Percentiles rank a stretch among this genome's conserved stretches.
Evolutionary conservation across 2,113 vertebrate species (phyloP).

Genomic region (Deroptyus accipitrinus): DNA sequence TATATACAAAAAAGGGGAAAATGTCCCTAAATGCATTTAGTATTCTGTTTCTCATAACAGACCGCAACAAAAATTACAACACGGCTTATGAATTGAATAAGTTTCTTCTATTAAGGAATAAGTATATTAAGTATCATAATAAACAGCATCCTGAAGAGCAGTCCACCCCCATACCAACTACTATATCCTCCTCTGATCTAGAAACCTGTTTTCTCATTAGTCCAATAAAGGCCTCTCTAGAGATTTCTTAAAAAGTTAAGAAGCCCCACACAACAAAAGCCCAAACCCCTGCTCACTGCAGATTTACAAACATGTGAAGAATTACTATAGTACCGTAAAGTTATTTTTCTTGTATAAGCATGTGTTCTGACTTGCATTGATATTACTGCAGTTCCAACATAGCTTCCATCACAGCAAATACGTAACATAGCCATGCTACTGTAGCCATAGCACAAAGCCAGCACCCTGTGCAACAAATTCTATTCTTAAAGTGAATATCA

Average conservation of each 20-base stretch:
- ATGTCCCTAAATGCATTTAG: background rate
- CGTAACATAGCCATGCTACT: accelerated
- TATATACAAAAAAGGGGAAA: background rate
- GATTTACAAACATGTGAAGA: background rate
- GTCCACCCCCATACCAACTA: background rate
- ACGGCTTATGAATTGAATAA: background rate
- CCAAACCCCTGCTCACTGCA: background rate
- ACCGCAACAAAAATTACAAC: background rate
- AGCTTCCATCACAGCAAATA: background rate
- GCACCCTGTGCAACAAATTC: background rate
- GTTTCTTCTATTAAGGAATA: background rate
- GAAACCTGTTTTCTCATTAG: background rate
- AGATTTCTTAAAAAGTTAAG: background rate
- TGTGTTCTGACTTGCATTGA: background rate
- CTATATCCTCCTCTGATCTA: background rate
- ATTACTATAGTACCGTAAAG: background rate
- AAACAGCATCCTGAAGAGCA: background rate
- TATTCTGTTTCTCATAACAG: background rate
- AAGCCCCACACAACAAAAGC: background rate
- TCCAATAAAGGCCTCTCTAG: background rate
- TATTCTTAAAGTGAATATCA: background rate
- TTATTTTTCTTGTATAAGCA: background rate
- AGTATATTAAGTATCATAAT: background rate
- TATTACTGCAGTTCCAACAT: background rate
- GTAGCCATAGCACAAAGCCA: background rate